Percentiles rank a stretch among this genome's conserved stretches.
phyloP scores from a whole-genome alignment of 2,113 vertebrate genomes.

The Colinus virginianus region DNA sequence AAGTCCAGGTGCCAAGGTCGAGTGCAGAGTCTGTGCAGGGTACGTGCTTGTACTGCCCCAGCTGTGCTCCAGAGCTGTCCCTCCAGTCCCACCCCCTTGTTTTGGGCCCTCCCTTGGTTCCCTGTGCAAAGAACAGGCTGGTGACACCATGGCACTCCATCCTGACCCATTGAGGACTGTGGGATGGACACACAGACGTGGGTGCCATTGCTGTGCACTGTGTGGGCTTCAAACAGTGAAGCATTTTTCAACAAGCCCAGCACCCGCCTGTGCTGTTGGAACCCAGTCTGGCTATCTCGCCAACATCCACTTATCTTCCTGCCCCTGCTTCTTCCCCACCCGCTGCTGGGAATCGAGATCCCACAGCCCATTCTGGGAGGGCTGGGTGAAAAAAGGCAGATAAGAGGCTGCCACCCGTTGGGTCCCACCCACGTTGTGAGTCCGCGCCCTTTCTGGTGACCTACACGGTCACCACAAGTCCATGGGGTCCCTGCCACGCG shows the following conservation, averaged over 20 bases:
- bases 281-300: accelerated
- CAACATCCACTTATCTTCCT: background rate
- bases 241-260: background rate
- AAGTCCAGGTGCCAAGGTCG: conserved; percentile 42
- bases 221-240: background rate
- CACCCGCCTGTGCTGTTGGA: accelerated
- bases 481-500: background rate
- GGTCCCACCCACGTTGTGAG: accelerated
- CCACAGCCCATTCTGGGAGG: background rate
- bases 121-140: background rate
- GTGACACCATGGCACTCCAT: background rate
- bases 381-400: background rate
- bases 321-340: background rate
- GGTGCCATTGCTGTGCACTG: background rate
- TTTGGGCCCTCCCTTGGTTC: background rate
- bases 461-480: too few species aligned
- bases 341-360: background rate
- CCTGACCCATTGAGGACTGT: too few species aligned
- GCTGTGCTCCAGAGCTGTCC: background rate
- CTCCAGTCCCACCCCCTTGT: background rate
- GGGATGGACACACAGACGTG: accelerated
- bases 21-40: conserved; percentile 22
- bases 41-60: background rate
- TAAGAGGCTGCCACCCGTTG: background rate
- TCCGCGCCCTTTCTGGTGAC: background rate